These are phyloP conservation scores for Alloscopus bannaensis DNA, from an alignment of 2,888 invertebrate species.

Conservation along the genomic window DNA sequence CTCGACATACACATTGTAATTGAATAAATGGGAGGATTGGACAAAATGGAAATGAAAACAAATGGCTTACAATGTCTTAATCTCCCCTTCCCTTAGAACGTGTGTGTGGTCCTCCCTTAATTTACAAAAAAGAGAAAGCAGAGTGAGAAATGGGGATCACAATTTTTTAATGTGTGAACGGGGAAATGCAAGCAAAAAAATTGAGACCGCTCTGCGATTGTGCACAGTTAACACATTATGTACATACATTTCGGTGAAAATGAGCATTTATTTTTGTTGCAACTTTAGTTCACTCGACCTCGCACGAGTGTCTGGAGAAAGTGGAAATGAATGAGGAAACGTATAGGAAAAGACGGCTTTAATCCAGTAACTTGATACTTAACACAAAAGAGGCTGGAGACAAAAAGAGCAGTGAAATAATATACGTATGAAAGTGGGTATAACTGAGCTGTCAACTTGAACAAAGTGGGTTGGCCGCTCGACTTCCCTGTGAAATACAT, in stretches of 20 bases:
- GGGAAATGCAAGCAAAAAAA: too few relatives aligned
- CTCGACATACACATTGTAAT: background rate
- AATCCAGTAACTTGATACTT: slow-evolving; percentile 41
- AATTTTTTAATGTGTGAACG: too few relatives aligned
- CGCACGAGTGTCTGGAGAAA: too few relatives aligned
- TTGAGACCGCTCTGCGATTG: too few relatives aligned
- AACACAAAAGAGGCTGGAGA: slow-evolving; percentile 21
- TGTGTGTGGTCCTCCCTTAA: slow-evolving; percentile 26
- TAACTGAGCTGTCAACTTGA: slow-evolving; percentile 50
- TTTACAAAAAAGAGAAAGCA: slow-evolving; percentile 14
- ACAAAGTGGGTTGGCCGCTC: slow-evolving; percentile 45
- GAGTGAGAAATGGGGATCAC: background rate
- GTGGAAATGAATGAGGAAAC: slow-evolving; percentile 37
- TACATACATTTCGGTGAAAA: too few relatives aligned
- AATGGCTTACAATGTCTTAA: slow-evolving; percentile 12
- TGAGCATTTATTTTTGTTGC: too few relatives aligned
- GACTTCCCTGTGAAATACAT: slow-evolving; percentile 35
- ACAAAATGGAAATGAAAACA: slow-evolving; percentile 24
- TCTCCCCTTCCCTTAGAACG: slow-evolving; percentile 22
- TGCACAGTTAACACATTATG: slow-evolving; percentile 17
- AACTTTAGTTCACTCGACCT: too few relatives aligned
- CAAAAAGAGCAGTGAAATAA: slow-evolving; percentile 3
- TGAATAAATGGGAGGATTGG: slow-evolving; percentile 7
- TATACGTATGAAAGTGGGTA: slow-evolving; percentile 19
- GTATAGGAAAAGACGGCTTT: slow-evolving; percentile 38